Base-by-base conservation (phyloP, 2,888 invertebrate genomes). In the Tipula vernalis region DNA sequence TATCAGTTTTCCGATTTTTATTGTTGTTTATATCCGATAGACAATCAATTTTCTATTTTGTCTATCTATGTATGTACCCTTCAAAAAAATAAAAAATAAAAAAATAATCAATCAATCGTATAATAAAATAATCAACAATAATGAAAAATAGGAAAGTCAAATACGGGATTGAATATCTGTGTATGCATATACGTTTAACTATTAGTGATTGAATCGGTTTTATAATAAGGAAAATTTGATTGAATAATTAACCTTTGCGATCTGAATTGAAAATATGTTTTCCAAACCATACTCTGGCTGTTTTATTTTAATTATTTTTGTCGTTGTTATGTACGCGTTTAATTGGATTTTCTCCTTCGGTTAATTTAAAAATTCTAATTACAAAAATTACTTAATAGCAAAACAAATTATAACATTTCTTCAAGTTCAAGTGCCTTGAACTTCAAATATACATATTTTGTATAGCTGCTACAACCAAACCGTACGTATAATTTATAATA, bases 51-150 rank as follows among this genome's bases (percentile, higher is more conserved):
- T 71, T 71, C 51, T 71, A 71, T 71, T 71, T 71, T 18, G 71
- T 71, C 5, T 57, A 57, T n/a, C n/a, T 57, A 10, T 10, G 3
- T 71, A 8, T 28, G 2, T 71, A 71, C 71, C 71, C 71, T 71
- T 28, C 15, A 51, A 51, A 51, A 15, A 5, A 15, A 4, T 5
- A 15, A 51, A 51, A 6, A 71, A 28, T 71, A 71, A 71, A 71
- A 51, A 71, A 71, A 71, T 71, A 71, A 71, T 71, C 71, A 71
- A 71, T 71, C 71, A 71, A 71, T 71, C 71, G 28, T 10, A 71
- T 71, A 71, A 71, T 71, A 71, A 71, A 71, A 71, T 71, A 71
- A 71, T 71, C 71, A 71, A 71, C 71, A 71, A 71, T 71, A 71
- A 71, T 71, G 28, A 28, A 71, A 71, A 71, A 28, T 28, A 28